A percentile compares a stretch with the other conserved stretches of the same genome.
Conservation (phyloP, 1,140 invertebrate species). For the Cephus cinctus region DNA sequence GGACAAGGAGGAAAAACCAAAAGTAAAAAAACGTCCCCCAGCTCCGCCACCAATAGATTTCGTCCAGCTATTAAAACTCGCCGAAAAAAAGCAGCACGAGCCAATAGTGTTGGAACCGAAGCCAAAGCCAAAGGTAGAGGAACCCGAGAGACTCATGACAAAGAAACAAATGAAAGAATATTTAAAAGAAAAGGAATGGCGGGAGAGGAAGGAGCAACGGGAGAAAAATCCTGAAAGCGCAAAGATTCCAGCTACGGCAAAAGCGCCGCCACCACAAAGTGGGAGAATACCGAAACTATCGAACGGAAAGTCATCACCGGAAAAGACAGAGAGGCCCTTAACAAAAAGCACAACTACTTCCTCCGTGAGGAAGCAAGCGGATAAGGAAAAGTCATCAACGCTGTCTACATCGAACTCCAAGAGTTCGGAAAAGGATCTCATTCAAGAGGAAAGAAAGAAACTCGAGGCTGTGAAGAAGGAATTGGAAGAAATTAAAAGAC, state of each 20-base stretch:
- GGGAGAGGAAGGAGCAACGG: slow-evolving; percentile 58
- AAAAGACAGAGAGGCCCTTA: too few relatives aligned
- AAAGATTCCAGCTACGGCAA: neutral
- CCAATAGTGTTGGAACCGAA: slow-evolving; percentile 67
- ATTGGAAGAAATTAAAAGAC: slow-evolving; percentile 53
- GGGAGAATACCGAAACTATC: too few relatives aligned
- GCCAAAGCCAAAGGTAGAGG: slow-evolving; percentile 58
- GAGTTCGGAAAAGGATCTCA: slow-evolving; percentile 29
- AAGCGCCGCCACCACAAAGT: too few relatives aligned
- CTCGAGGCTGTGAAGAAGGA: slow-evolving; percentile 50
- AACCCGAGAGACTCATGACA: slow-evolving; percentile 71
- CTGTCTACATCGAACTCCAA: too few relatives aligned
- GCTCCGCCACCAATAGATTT: slow-evolving; percentile 75
- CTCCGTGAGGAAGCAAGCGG: too few relatives aligned
- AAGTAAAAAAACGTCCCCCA: slow-evolving; percentile 57
- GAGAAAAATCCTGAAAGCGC: slow-evolving; percentile 14
- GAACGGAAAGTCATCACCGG: too few relatives aligned
- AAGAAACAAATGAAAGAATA: slow-evolving; percentile 76
- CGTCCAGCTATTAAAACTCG: slow-evolving; percentile 71
- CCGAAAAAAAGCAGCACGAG: slow-evolving; percentile 80
- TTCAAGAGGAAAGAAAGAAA: slow-evolving; percentile 44
- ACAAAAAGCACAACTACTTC: too few relatives aligned
- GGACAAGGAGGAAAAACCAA: slow-evolving; percentile 59
- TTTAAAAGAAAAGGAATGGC: slow-evolving; percentile 60
- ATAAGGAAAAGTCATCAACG: too few relatives aligned